Conservation (phyloP, 2,113 vertebrate species). For the Myotis brandtii region DNA sequence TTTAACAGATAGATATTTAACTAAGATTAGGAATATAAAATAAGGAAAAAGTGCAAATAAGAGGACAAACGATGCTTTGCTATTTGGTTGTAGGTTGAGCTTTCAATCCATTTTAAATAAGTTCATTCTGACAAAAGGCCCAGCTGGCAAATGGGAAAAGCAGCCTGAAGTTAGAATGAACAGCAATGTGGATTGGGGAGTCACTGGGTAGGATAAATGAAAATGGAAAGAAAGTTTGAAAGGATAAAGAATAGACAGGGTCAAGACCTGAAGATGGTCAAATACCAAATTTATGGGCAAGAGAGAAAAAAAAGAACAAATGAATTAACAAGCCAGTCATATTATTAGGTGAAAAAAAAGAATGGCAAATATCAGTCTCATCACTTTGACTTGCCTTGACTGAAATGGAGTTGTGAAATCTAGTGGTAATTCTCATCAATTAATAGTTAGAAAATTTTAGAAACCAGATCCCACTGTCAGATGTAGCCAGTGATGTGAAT, state of each 20-base stretch:
- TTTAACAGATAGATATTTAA: not conserved
- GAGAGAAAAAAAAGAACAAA: not conserved
- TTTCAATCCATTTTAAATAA: not conserved
- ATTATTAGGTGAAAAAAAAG: not conserved
- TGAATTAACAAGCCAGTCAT: not conserved
- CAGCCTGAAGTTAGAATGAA: not conserved
- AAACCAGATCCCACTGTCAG: not conserved
- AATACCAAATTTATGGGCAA: not conserved
- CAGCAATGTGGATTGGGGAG: not conserved
- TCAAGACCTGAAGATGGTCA: not conserved
- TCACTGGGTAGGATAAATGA: not conserved
- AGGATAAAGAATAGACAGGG: not conserved
- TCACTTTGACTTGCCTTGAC: not conserved
- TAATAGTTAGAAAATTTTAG: conserved; percentile 26
- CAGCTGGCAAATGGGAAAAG: not conserved
- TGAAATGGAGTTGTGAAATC: not conserved
- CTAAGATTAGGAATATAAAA: not conserved
- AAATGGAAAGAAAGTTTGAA: conserved; percentile 25
- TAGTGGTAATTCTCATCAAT: not conserved
- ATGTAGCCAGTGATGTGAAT: not conserved
- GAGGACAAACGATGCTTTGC: not conserved
- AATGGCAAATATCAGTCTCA: not conserved
- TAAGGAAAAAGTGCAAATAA: not conserved
- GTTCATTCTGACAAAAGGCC: not conserved
- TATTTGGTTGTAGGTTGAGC: not conserved